Base-by-base conservation (phyloP, 1,140 invertebrate genomes). In the Brachionus paranguensis region DNA sequence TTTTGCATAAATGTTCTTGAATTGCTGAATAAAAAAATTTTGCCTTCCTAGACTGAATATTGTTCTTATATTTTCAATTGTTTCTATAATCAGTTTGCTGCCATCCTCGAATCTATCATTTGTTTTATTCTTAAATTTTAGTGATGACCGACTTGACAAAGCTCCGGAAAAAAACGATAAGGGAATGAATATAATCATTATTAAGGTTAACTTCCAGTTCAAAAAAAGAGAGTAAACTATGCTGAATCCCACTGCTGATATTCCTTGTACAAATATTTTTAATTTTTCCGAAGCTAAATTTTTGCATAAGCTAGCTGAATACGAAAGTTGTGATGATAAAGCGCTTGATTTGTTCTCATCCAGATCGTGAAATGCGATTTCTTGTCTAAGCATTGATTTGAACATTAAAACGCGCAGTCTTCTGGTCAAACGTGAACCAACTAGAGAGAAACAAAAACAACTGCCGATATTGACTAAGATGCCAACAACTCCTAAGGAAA, bases 391-490 rank as follows among this genome's bases (percentile, higher is more conserved):
- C 85, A 92, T 88, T 60, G 78, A 79, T 17, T 94, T 95, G 5
- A 95, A 96, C 20, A 95, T 95, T 91, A 96, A 95, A 85, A 43
- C 6, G 12, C 83, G 14, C 17, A 95, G 92, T 87, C 92, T 90
- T 64, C 92, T 91, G 24, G 94, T 93, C 90, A 95, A 92, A 53
- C 90, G 83, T 83, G 91, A 90, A 6, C 90, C 88, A 1, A 43
- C 37, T 10, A 79, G 8, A 1, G 76, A 79, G 53, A 79, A 79
- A 14, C 43, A 29, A 41, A 53, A 79, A n/a, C 3, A 53, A 29
- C 27, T n/a, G 7, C 27, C 10, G 2, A 79, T 33, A 53, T 33
- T 17, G 27, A 1, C n/a, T 17, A 79, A 20, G 10, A 79, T 53
- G 10, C n/a, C 50, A 10, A 55, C 0, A 53, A 29, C 10, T 20